Evolutionary conservation across 1,140 invertebrate species (phyloP).

Genomic region (Lucilia cuprina): DNA sequence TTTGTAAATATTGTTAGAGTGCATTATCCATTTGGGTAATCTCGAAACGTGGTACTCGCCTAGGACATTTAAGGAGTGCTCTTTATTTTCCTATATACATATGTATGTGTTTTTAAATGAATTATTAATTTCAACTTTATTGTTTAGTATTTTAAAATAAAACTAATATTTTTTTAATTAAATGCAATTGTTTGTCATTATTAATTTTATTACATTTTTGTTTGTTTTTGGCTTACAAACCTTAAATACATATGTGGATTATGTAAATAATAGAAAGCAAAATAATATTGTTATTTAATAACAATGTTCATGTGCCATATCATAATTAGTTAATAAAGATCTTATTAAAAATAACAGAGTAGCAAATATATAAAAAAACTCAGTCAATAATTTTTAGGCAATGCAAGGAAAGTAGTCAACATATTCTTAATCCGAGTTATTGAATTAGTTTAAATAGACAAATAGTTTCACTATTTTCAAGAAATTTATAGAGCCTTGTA

Average conservation of each 20-base stretch:
- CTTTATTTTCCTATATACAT: too few relatives aligned
- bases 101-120: too few relatives aligned
- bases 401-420: background rate
- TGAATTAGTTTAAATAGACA: background rate
- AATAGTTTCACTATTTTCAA: too few relatives aligned
- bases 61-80: too few relatives aligned
- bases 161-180: background rate
- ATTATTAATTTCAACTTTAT: background rate
- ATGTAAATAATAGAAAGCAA: background rate
- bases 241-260: background rate
- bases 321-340: background rate
- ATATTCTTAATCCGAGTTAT: background rate
- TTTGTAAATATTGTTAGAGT: too few relatives aligned
- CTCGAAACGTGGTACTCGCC: too few relatives aligned
- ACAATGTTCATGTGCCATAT: background rate
- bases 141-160: background rate
- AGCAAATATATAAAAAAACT: background rate
- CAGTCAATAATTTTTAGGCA: background rate
- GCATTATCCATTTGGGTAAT: too few relatives aligned
- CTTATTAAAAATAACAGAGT: background rate
- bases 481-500: constrained; percentile 70
- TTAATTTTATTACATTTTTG: background rate
- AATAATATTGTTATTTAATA: constrained; percentile 6
- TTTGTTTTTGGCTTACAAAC: constrained; percentile 3
- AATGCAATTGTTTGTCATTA: background rate